Conservation (phyloP, 2,113 vertebrate species). For the Cnemophilus loriae region DNA sequence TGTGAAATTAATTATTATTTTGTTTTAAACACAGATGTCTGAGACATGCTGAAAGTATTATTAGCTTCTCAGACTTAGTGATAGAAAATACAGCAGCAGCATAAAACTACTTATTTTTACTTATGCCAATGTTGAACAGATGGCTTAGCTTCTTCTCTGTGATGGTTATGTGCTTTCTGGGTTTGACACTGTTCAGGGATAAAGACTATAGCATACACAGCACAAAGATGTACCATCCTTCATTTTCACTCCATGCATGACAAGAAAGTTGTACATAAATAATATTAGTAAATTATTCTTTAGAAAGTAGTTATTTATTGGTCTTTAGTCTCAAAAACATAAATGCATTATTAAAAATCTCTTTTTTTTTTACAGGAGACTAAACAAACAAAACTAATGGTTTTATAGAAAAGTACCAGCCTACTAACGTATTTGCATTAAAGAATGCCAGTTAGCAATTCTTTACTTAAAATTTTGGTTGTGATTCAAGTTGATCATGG, state of each 20-base stretch:
- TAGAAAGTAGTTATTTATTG: background rate
- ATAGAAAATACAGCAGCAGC: background rate
- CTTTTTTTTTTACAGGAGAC: background rate
- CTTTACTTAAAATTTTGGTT: background rate
- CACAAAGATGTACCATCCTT: background rate
- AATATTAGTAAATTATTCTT: background rate
- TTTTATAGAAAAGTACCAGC: background rate
- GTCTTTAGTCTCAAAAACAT: background rate
- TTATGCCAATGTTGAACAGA: background rate
- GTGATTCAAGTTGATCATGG: background rate
- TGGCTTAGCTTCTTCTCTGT: background rate
- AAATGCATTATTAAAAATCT: background rate
- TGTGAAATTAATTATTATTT: background rate
- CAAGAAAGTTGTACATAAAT: background rate
- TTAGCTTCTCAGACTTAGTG: background rate
- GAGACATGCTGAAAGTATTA: background rate
- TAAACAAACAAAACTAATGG: background rate
- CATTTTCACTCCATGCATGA: background rate
- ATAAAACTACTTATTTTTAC: background rate
- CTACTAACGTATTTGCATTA: background rate
- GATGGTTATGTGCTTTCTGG: background rate
- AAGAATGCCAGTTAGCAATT: background rate
- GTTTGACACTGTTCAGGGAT: background rate
- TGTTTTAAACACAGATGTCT: background rate
- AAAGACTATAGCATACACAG: background rate